Conservation (phyloP, 2,888 invertebrate genomes). For the Epinotia nisella region DNA sequence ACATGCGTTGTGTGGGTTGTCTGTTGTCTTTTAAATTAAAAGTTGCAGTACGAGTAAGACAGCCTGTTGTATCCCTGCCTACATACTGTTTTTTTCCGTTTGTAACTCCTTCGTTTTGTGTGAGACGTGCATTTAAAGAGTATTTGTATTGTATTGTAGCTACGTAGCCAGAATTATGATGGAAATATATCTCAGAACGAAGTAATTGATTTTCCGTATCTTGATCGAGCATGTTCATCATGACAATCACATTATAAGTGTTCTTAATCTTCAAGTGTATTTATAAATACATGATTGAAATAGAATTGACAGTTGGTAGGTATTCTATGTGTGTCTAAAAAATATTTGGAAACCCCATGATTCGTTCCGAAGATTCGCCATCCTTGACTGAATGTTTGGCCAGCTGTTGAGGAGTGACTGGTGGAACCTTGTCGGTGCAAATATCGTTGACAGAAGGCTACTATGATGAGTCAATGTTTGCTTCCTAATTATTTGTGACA, state of each 20-base stretch:
- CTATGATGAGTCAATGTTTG: slow-evolving; percentile 41
- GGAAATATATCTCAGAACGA: not conserved
- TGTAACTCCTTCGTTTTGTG: too few relatives aligned
- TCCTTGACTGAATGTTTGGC: slow-evolving; percentile 29
- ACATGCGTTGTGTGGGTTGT: not conserved
- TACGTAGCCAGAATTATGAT: not conserved
- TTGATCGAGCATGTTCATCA: not conserved
- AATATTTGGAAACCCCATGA: slow-evolving; percentile 18
- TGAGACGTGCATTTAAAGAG: too few relatives aligned
- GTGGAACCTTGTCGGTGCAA: slow-evolving; percentile 8
- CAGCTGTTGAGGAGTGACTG: slow-evolving; percentile 25
- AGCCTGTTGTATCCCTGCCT: too few relatives aligned
- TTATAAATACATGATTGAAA: not conserved
- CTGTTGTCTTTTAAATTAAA: not conserved
- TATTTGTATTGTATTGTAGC: too few relatives aligned
- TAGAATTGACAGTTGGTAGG: not conserved
- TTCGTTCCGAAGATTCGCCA: slow-evolving; percentile 31
- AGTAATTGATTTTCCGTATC: not conserved
- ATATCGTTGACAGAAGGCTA: slow-evolving; percentile 28
- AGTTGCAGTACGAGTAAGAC: too few relatives aligned
- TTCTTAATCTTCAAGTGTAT: not conserved
- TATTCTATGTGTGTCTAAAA: not conserved
- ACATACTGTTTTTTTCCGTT: too few relatives aligned
- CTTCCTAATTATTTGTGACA: slow-evolving; percentile 18
- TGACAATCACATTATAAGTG: not conserved